A percentile compares a stretch with the other conserved stretches of the same genome.
phyloP scores from a whole-genome alignment of 2,797 vertebrate species.

The Sparidentex hasta region DNA sequence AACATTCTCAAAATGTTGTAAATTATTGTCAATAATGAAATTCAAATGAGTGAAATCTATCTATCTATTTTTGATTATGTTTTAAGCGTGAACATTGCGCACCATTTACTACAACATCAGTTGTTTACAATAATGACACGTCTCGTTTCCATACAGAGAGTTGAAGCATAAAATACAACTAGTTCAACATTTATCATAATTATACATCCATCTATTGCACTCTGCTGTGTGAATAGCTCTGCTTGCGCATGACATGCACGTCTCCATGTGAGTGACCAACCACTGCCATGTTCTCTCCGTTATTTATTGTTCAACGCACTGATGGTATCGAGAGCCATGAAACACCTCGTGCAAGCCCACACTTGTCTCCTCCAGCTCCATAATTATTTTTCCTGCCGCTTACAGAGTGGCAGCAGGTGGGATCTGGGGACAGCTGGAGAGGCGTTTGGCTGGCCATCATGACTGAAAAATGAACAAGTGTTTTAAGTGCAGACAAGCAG shows the following conservation, averaged over 20 bases:
- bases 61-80: no score
- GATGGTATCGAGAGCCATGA: not conserved
- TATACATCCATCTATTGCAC: not conserved
- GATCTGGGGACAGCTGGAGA: conserved; percentile 63
- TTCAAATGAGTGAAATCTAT: no score
- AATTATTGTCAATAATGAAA: no score
- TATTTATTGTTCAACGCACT: not conserved
- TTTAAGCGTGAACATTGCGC: no score
- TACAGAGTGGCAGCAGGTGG: conserved; percentile 62
- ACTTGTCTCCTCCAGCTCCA: conserved; percentile 9
- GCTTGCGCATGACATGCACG: not conserved
- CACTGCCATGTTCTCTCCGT: not conserved
- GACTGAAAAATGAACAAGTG: conserved; percentile 67
- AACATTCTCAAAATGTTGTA: no score
- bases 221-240: not conserved
- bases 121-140: conserved; percentile 5
- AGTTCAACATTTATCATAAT: conserved; percentile 1
- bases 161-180: conserved; percentile 11
- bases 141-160: not conserved
- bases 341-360: conserved; percentile 17
- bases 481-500: conserved; percentile 41
- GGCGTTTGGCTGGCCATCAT: conserved; percentile 42
- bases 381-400: conserved; percentile 53
- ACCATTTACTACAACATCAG: no score
- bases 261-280: not conserved